Base-by-base conservation (phyloP, 64 coral and sea anemone species). In the Trachythela sp. region DNA sequence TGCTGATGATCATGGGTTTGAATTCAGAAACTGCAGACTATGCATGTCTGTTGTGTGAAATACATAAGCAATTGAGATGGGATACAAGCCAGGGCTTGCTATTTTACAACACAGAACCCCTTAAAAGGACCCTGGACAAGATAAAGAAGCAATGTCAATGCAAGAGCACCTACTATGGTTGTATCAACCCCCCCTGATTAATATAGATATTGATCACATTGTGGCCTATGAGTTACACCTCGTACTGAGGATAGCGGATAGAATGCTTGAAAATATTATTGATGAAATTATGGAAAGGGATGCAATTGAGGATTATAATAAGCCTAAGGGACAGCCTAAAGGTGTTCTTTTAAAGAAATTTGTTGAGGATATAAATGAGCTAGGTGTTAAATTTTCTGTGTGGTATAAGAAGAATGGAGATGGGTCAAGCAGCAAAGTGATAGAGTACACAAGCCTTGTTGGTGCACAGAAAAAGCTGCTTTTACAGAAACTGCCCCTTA, bases 251-350 rank as follows among this genome's bases (percentile, higher is more conserved):
- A 50, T 93, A 4, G 54, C 87, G 36, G 87, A 93, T 39, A 89
- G 70, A 43, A 33, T 93, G 38, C 58, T 93, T 31, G 38, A 93
- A 54, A 93, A 93, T 88, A 34, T 89, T 24, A 76, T 93, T 36
- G 92, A 89, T 41, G 85, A 92, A 84, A 70, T 87, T 26, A 33
- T 92, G 67, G 88, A 90, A 51, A 90, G 72, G 54, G 89, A 94
- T 88, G 77, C 59, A 32, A 67, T 87, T 29, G 60, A 91, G 42
- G 93, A 94, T 40, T 87, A 22, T 36, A 36, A 36, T 9, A 94
- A 90, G 24, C 22, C 70, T 8, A 83, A 84, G 48, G 88, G 88
- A 40, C 5, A 77, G 48, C 39, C 87, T 2, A 88, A 50, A 88
- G 39, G 68, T 17, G 20, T 88, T 39, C 2, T 48, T 13, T 31